Conservation (phyloP, 2,797 vertebrate genomes). For the Myripristis jacobus region DNA sequence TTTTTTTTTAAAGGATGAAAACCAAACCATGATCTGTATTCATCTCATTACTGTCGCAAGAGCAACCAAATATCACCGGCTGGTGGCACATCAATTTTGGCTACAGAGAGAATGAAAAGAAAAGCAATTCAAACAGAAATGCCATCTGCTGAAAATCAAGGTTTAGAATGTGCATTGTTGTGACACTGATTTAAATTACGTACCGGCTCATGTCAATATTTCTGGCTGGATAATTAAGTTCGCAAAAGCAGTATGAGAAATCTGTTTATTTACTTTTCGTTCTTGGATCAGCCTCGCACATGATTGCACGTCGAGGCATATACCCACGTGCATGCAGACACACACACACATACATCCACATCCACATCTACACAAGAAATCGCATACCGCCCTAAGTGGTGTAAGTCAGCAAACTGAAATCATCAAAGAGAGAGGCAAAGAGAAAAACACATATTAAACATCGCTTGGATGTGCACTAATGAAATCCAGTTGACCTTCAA, state of each 20-base stretch:
- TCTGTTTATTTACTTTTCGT: constrained; percentile 34
- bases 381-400: constrained; percentile 25
- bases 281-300: constrained; percentile 31
- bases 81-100: constrained; percentile 41
- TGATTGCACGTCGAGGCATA: neutral
- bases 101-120: constrained; percentile 35
- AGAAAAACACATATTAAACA: constrained; percentile 40
- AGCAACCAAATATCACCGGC: constrained; percentile 40
- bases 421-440: constrained; percentile 37
- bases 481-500: constrained; percentile 75
- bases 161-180: constrained; percentile 47
- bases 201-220: constrained; percentile 42
- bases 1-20: constrained; percentile 39
- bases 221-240: constrained; percentile 50
- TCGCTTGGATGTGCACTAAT: constrained; percentile 54
- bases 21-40: constrained; percentile 24
- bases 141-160: constrained; percentile 44
- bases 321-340: no score
- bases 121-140: constrained; percentile 55
- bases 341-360: no score
- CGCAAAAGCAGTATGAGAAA: constrained; percentile 26
- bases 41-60: constrained; percentile 30
- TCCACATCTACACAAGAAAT: constrained; percentile 25
- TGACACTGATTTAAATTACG: constrained; percentile 57
- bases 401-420: constrained; percentile 45